Percentiles rank a stretch among this genome's conserved stretches.
Evolutionary conservation across 2,888 invertebrate species (phyloP).

Genomic region (Volucella bombylans): DNA sequence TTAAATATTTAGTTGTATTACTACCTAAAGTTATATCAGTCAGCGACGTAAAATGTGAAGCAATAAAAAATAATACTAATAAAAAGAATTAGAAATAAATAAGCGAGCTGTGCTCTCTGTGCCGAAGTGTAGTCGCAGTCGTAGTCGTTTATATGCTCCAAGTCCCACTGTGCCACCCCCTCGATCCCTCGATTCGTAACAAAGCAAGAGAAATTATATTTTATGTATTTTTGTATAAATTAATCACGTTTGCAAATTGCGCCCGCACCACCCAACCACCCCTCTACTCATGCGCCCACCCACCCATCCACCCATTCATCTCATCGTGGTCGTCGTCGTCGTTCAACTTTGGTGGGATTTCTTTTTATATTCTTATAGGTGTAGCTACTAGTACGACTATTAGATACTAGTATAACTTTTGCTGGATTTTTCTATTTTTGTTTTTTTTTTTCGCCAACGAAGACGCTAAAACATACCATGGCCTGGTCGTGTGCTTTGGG

Average conservation of each 20-base stretch:
- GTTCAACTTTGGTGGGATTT: constrained; percentile 60
- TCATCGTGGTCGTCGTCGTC: not conserved
- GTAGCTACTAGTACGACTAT: constrained; percentile 57
- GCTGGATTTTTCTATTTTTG: constrained; percentile 18
- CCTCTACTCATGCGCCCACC: not conserved
- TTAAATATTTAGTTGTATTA: constrained; percentile 81
- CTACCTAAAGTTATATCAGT: constrained; percentile 65
- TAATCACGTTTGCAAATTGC: constrained; percentile 74
- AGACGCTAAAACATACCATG: constrained; percentile 63
- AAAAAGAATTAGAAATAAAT: too few species aligned
- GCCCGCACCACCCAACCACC: constrained; percentile 48
- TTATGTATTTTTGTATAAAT: constrained; percentile 75
- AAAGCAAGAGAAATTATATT: constrained; percentile 74
- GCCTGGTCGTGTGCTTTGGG: constrained; percentile 48
- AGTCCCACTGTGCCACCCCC: constrained; percentile 10
- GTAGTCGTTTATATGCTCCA: constrained; percentile 32
- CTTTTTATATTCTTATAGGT: constrained; percentile 26
- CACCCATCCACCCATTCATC: constrained; percentile 49
- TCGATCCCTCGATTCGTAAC: constrained; percentile 28
- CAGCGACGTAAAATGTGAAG: constrained; percentile 38
- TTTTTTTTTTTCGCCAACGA: constrained; percentile 35
- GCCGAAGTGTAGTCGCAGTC: constrained; percentile 16
- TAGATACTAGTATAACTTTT: constrained; percentile 65
- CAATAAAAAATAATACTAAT: too few species aligned
- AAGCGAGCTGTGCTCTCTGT: too few species aligned